phyloP scores from a whole-genome alignment of 2,797 vertebrate species.

The Sardinella longiceps region DNA sequence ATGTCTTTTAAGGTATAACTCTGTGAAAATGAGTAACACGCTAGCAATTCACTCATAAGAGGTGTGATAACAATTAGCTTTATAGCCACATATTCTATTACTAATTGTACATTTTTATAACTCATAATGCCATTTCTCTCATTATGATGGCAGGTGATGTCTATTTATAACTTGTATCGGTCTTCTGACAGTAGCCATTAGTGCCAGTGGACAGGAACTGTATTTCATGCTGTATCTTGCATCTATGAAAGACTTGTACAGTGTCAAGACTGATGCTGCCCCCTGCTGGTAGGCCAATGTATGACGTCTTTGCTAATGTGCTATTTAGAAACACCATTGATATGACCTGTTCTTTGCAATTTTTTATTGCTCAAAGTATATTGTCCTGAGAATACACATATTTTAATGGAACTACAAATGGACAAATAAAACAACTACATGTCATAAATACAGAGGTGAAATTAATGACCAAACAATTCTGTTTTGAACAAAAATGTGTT shows the following conservation, averaged over 20 bases:
- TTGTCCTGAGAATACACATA: slow-evolving; percentile 9
- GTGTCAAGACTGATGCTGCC: not conserved
- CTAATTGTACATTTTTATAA: not conserved
- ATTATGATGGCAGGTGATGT: not conserved
- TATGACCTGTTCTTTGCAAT: too few species aligned
- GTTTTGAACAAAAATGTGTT: not conserved
- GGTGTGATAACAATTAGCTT: not conserved
- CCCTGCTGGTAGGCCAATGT: not conserved
- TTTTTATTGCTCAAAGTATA: not conserved
- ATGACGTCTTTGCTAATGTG: not conserved
- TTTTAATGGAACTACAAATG: not conserved
- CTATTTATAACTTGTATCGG: not conserved
- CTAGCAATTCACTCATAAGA: not conserved
- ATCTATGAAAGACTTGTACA: not conserved
- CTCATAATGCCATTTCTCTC: not conserved
- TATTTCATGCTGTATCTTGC: not conserved
- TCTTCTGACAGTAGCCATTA: not conserved
- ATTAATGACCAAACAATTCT: not conserved
- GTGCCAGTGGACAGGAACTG: too few species aligned
- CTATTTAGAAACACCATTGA: not conserved
- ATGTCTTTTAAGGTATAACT: not conserved
- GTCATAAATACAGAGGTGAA: not conserved
- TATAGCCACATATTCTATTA: not conserved
- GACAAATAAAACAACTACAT: not conserved
- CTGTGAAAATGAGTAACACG: not conserved